phyloP scores from a whole-genome alignment of 2,797 vertebrate species.

The Cryptoprocta ferox region DNA sequence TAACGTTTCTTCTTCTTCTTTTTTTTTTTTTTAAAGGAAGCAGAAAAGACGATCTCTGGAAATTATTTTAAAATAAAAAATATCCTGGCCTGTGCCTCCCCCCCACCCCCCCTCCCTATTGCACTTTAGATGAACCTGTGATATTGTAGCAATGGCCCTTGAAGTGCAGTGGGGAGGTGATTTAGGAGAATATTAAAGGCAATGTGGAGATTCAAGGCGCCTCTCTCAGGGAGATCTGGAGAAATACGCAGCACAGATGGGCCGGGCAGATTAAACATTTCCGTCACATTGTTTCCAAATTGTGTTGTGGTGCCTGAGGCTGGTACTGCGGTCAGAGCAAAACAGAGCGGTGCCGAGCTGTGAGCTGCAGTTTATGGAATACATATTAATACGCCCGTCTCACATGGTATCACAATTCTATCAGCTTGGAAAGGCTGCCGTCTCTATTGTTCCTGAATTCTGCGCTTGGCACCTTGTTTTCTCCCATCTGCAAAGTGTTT shows the following conservation, averaged over 20 bases:
- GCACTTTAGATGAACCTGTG: constrained; percentile 96
- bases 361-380: constrained; percentile 82
- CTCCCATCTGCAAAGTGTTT: constrained; percentile 50
- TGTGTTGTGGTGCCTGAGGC: constrained; percentile 92
- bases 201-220: constrained; percentile 95
- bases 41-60: constrained; percentile 77
- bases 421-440: constrained; percentile 70
- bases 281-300: constrained; percentile 94
- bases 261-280: constrained; percentile 95
- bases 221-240: constrained; percentile 95
- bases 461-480: constrained; percentile 48
- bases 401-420: constrained; percentile 80
- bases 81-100: constrained; percentile 66
- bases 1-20: constrained; percentile 74
- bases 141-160: constrained; percentile 90
- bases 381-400: constrained; percentile 85
- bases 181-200: constrained; percentile 96
- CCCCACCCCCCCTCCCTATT: constrained; percentile 79
- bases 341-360: constrained; percentile 80
- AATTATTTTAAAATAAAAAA: constrained; percentile 86
- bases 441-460: constrained; percentile 78
- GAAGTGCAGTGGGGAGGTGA: constrained; percentile 92
- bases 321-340: constrained; percentile 88
- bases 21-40: constrained; percentile 73
- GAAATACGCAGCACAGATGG: constrained; percentile 95